Base-by-base conservation (phyloP, 2,888 invertebrate species). In the Incurvaria masculella region DNA sequence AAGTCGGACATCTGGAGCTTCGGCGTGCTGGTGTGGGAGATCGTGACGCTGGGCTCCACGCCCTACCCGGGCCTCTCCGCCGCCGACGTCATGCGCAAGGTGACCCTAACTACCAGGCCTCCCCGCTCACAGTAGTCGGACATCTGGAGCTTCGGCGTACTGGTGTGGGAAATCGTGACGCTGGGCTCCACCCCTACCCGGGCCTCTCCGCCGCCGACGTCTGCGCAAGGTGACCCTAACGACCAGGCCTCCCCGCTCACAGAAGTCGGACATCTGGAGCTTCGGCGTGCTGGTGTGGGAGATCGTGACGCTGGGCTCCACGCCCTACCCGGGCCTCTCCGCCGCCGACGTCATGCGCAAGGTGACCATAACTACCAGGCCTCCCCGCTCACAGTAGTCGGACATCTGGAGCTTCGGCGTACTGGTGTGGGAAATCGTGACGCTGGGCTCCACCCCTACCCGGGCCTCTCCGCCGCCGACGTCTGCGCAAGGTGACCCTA, bases 1-100 rank as follows among this genome's bases (percentile, higher is more conserved):
- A 94, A 95, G 69, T 94, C 94, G 2, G 97, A 97, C 65, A 91
- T 96, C 42, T 97, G 96, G 96, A 94, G 95, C 59, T 97, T 95
- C 60, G 96, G 96, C 0, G 89, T 97, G 14, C 80, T 97, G 10
- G 85, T 96, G 61, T 97, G 97, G 97, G 97, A 97, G 73, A 93
- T 97, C 45, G 93, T 96, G 10, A 96, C 97, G 0, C 81, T 97
- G 16, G 96, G 96, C 17, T 94, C 95, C 21, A 95, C 95, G 45
- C 97, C 97, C 0, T 97, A 97, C 71, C 96, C 96, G 0, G 95
- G 95, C 0, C 80, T 95, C 59, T 91, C 93, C 0, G 95, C 95
- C 0, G 88, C 88, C 10, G 95, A 96, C 66, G 94, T 94, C 49
- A 92, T 94, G 90, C 84, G 85, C 64, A 88, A 89, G 81, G 94